A percentile compares a stretch with the other conserved stretches of the same genome.
phyloP scores from a whole-genome alignment of 2,888 invertebrate genomes.

The Ditula angustiorana region DNA sequence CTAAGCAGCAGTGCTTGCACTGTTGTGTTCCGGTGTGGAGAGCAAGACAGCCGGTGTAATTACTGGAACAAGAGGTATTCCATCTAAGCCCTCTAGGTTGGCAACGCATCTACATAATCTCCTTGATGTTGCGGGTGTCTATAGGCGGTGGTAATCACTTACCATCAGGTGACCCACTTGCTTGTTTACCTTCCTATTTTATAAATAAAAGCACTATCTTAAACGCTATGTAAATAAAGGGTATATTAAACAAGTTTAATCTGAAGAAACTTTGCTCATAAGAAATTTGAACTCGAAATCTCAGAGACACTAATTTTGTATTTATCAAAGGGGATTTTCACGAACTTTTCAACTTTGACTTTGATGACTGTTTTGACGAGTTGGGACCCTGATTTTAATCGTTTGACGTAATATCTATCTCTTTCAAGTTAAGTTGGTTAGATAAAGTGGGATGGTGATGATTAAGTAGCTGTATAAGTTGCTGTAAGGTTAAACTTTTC shows the following conservation, averaged over 20 bases:
- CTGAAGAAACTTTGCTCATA: slow-evolving; percentile 11
- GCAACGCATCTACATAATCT: too few species aligned
- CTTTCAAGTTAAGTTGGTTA: neutral
- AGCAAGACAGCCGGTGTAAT: too few species aligned
- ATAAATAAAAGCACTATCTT: neutral
- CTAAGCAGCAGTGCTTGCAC: too few species aligned
- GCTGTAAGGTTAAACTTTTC: too few species aligned
- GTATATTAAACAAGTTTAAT: neutral
- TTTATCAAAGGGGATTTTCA: slow-evolving; percentile 24
- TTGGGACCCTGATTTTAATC: slow-evolving; percentile 21
- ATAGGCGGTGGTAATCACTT: too few species aligned
- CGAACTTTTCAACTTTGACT: slow-evolving; percentile 19
- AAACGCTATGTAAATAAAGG: slow-evolving; percentile 4
- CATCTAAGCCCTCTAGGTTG: too few species aligned
- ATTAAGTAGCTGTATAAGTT: neutral
- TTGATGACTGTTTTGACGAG: slow-evolving; percentile 25
- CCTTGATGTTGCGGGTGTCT: too few species aligned
- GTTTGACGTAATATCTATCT: slow-evolving; percentile 17
- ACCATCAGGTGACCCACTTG: too few species aligned
- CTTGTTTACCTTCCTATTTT: too few species aligned
- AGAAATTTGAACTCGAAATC: slow-evolving; percentile 18
- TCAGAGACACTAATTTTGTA: slow-evolving; percentile 26
- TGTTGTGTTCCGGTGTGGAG: too few species aligned
- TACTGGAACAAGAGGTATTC: too few species aligned
- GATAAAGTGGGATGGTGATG: neutral